Evolutionary conservation across 1,140 invertebrate genomes (phyloP).

Genomic region (Caenorhabditis briggsae): DNA sequence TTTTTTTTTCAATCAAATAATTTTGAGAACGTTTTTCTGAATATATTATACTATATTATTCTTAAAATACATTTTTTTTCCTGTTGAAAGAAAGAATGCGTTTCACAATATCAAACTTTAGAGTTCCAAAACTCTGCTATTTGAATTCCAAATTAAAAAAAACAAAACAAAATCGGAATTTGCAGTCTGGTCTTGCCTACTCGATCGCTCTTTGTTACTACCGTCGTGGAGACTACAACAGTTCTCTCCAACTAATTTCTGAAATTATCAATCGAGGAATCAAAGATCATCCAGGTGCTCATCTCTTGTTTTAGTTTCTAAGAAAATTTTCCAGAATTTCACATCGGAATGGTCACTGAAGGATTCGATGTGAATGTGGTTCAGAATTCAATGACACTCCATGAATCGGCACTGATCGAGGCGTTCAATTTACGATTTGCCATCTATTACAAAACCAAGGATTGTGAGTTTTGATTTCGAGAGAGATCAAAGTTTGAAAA

Average conservation of each 20-base stretch:
- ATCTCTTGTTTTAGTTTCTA: not conserved
- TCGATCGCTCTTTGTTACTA: conserved; percentile 96
- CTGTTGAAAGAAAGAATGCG: too few species aligned
- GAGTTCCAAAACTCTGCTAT: not conserved
- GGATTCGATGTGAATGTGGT: conserved; percentile 95
- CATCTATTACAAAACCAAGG: conserved; percentile 96
- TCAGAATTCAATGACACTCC: conserved; percentile 93
- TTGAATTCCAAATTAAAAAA: too few species aligned
- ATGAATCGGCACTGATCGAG: conserved; percentile 96
- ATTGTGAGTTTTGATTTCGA: conserved; percentile 82
- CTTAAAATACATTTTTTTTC: too few species aligned
- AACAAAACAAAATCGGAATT: not conserved
- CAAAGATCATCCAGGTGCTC: conserved; percentile 87
- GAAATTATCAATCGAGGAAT: conserved; percentile 97
- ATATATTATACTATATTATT: too few species aligned
- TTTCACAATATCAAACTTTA: too few species aligned
- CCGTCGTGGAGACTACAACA: conserved; percentile 90
- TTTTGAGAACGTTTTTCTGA: too few species aligned
- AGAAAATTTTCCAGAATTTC: conserved; percentile 83
- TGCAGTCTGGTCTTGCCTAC: conserved; percentile 87
- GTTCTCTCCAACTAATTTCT: conserved; percentile 85
- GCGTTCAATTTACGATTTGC: conserved; percentile 98
- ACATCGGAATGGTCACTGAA: conserved; percentile 97
- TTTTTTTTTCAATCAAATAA: too few species aligned
- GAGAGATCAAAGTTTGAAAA: not conserved